These are phyloP conservation scores for Pseudonaja textilis DNA, from an alignment of 2,113 vertebrate species.

Conservation along the genomic window DNA sequence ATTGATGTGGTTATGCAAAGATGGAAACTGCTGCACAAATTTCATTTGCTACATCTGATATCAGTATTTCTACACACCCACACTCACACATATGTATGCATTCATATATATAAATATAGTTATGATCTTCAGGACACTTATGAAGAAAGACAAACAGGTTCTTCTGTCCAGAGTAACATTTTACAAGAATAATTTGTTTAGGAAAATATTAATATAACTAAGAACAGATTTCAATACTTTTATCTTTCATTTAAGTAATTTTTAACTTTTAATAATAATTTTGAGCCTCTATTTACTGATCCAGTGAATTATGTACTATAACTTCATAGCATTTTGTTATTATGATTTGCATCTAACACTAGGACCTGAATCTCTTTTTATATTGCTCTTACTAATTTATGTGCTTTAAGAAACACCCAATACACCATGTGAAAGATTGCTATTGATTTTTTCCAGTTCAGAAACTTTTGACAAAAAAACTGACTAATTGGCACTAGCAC, in stretches of 20 bases:
- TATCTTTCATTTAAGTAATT: background rate
- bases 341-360: background rate
- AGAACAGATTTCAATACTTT: background rate
- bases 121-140: background rate
- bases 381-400: background rate
- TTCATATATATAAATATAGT: background rate
- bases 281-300: background rate
- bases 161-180: background rate
- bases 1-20: background rate
- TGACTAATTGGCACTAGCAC: background rate
- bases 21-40: background rate
- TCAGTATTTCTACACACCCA: background rate
- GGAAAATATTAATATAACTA: background rate
- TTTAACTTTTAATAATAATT: background rate
- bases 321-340: background rate
- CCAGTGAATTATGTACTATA: background rate
- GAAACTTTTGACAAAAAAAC: background rate
- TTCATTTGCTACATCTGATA: background rate
- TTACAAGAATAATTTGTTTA: background rate
- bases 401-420: background rate
- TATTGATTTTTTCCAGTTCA: background rate
- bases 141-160: background rate
- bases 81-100: background rate
- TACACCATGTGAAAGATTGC: background rate
- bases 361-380: background rate